A percentile compares a stretch with the other conserved stretches of the same genome.
Evolutionary conservation across 2,888 invertebrate genomes (phyloP).

Genomic region (Idaea aversata): DNA sequence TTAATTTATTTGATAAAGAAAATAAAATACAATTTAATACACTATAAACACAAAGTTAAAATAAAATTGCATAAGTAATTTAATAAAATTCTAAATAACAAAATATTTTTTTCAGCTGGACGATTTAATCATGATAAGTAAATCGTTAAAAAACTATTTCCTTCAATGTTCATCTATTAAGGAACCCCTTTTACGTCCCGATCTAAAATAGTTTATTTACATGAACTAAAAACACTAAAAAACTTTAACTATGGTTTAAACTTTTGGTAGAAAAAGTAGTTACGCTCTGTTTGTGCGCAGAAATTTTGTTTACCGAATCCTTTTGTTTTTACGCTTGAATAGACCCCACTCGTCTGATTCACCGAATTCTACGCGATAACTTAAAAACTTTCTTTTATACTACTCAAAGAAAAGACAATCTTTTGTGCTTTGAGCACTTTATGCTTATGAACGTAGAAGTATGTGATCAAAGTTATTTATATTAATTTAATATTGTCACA

Average conservation of each 20-base stretch:
- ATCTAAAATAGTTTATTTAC: too few species aligned
- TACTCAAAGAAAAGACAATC: constrained; percentile 43
- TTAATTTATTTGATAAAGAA: too few species aligned
- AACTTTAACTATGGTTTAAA: not conserved
- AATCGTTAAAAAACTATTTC: too few species aligned
- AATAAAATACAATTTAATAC: too few species aligned
- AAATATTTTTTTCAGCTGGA: too few species aligned
- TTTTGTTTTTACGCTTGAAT: constrained; percentile 50
- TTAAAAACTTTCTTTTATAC: constrained; percentile 42
- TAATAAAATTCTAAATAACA: too few species aligned
- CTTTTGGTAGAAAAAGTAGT: not conserved
- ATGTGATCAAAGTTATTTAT: constrained; percentile 8
- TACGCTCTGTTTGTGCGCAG: constrained; percentile 26
- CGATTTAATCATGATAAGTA: too few species aligned
- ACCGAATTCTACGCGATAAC: constrained; percentile 43
- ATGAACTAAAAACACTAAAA: not conserved
- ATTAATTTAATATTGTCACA: not conserved
- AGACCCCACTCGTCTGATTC: constrained; percentile 45
- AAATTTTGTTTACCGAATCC: constrained; percentile 49
- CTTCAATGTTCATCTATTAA: too few species aligned
- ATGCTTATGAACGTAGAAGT: constrained; percentile 14
- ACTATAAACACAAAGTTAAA: too few species aligned
- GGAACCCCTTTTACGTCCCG: too few species aligned
- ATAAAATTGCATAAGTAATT: too few species aligned
- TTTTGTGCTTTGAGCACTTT: constrained; percentile 33